Evolutionary conservation across 2,797 vertebrate genomes (phyloP), one percentile per base, ranked within the genome.

Genomic region (Pangasius krempfi): DNA sequence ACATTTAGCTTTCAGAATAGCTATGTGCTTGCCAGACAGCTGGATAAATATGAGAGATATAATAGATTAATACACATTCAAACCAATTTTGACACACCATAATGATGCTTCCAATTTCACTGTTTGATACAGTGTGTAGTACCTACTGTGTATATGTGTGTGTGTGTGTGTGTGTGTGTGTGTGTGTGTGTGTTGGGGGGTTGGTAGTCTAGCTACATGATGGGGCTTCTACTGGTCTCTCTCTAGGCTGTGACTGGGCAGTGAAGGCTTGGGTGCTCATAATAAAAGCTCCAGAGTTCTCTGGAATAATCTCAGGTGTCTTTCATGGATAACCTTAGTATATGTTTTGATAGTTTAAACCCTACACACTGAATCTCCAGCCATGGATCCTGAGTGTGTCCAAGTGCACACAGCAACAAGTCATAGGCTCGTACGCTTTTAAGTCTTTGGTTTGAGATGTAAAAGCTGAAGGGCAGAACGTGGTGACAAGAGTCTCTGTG

Each of bases 401-500:
- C 56, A 78, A 87, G 88, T 90, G 82, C 84, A 87, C 72, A 66
- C 89, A 88, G 84, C 79, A 75, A 87, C 62, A 88, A 86, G 76
- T 64, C 76, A 6, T 1, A 87, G 22, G 72, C 73, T 86, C 56
- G 54, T 30, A 52, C 14, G 44, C 72, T 83, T 84, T 75, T 1
- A 89, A 89, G 89, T 89, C 89, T 92, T 91, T 92, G 90, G 90
- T 87, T 91, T 87, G 44, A 60, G 70, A 79, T 86, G 76, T 84
- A 87, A 79, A 84, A 85, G 87, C 87, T 78, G 82, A 56, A 56
- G 68, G 80, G 58, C 82, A 30, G 68, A 88, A 60, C 83, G 78
- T 58, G 54, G 50, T 73, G 72, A 82, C 56, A 70, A 54, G 54
- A 54, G 47, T 86, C 37, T 33, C 54, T 40, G 40, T 54, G 85